Evolutionary conservation across 2,113 vertebrate genomes (phyloP).

Genomic region (Xiphias gladius): DNA sequence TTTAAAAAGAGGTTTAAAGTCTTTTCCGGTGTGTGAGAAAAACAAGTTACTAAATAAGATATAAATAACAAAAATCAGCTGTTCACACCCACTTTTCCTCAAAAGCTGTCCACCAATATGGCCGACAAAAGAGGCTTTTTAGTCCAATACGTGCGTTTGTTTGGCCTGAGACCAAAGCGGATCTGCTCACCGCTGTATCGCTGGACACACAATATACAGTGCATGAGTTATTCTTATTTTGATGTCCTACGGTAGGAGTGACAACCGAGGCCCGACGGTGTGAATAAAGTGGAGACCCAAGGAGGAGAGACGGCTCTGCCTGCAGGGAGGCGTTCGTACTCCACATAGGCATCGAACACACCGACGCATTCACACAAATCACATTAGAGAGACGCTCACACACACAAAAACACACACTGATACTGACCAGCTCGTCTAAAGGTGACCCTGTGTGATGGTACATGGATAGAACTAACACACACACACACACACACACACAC

Average conservation of each 20-base stretch:
- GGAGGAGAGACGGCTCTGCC: conserved; percentile 10
- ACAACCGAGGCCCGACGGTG: neutral
- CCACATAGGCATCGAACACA: neutral
- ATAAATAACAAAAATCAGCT: too few relatives aligned
- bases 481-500: neutral
- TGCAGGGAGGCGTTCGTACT: neutral
- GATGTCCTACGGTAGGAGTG: conserved; percentile 9
- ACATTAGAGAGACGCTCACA: neutral
- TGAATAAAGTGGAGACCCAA: neutral
- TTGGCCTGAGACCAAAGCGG: too few relatives aligned
- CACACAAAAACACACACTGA: neutral
- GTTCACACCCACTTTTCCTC: too few relatives aligned
- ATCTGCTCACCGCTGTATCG: neutral
- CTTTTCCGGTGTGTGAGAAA: too few relatives aligned
- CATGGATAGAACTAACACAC: neutral
- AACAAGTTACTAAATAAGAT: too few relatives aligned
- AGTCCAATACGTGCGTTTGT: too few relatives aligned
- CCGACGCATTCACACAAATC: neutral
- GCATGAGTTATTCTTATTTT: neutral
- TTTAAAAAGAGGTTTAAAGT: too few relatives aligned
- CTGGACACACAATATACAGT: neutral
- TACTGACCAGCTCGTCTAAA: neutral
- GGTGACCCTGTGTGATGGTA: conserved; percentile 16
- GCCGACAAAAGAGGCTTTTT: neutral
- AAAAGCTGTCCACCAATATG: neutral